phyloP scores from a whole-genome alignment of 37 sponge, comb jelly and placozoan species.

The Lycopodina hypogea region DNA sequence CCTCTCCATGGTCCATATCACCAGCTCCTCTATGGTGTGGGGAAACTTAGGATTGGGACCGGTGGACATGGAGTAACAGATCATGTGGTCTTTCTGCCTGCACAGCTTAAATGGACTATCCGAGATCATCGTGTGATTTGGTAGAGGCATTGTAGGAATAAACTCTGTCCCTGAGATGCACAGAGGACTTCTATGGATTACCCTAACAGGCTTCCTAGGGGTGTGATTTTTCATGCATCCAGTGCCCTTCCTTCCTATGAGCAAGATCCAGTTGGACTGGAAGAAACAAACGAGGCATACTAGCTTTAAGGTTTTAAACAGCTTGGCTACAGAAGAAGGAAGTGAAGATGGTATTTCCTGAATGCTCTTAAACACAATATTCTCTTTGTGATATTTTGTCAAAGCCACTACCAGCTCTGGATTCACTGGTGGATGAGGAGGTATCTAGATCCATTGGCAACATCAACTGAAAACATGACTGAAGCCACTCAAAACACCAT shows the following conservation, averaged over 20 bases:
- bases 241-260: not conserved
- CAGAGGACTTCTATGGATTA: constrained; percentile 45
- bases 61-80: constrained; percentile 37
- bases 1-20: constrained; percentile 78
- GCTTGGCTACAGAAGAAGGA: constrained; percentile 33
- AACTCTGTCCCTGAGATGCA: constrained; percentile 22
- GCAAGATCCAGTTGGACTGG: not conserved
- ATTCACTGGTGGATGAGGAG: too few species aligned
- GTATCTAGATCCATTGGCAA: too few species aligned
- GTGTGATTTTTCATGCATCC: constrained; percentile 29
- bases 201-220: constrained; percentile 31
- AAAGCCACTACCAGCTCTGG: not conserved
- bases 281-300: constrained; percentile 62
- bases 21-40: constrained; percentile 74
- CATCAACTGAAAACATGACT: too few species aligned
- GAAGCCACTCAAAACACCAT: too few species aligned
- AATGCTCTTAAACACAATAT: not conserved
- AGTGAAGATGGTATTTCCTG: constrained; percentile 34
- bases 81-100: constrained; percentile 33
- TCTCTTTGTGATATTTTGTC: constrained; percentile 16
- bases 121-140: constrained; percentile 44
- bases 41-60: constrained; percentile 61
- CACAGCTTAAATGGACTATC: constrained; percentile 36
- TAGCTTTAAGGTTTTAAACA: constrained; percentile 11
- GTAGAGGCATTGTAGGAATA: constrained; percentile 46